These are phyloP conservation scores for Pollachius pollachius DNA, from an alignment of 2,113 vertebrate species.

Conservation along the genomic window DNA sequence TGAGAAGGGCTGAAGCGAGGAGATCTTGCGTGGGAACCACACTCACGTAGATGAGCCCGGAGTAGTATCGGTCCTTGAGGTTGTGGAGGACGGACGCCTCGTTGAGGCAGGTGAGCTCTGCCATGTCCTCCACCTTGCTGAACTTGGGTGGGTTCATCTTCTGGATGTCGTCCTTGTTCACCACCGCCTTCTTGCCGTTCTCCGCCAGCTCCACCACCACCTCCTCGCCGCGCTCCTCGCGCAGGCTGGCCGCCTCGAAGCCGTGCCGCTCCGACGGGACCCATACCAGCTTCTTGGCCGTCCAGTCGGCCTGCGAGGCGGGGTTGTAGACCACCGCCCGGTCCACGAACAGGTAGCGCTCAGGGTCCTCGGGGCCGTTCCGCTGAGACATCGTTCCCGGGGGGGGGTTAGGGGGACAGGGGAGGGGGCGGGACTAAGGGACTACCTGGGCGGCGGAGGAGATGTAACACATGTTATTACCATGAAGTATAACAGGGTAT, in stretches of 20 bases:
- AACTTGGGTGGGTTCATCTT: slow-evolving; percentile 99
- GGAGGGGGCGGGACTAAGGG: slow-evolving; percentile 16
- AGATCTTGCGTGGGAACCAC: not conserved
- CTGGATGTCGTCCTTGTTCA: slow-evolving; percentile 96
- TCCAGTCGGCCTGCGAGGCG: slow-evolving; percentile 96
- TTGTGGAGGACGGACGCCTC: slow-evolving; percentile 95
- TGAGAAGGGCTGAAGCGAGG: too few relatives aligned
- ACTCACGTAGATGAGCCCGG: slow-evolving; percentile 97
- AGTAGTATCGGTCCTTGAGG: slow-evolving; percentile 96
- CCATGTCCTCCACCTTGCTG: slow-evolving; percentile 97
- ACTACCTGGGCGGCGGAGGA: slow-evolving; percentile 53
- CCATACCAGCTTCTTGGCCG: slow-evolving; percentile 95
- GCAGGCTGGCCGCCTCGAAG: slow-evolving; percentile 91
- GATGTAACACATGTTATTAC: not conserved
- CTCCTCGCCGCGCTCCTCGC: slow-evolving; percentile 91
- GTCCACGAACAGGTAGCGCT: slow-evolving; percentile 96
- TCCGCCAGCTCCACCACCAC: slow-evolving; percentile 90
- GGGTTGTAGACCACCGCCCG: slow-evolving; percentile 96
- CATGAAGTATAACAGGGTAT: too few relatives aligned
- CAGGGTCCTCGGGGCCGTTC: slow-evolving; percentile 87
- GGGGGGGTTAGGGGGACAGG: too few relatives aligned
- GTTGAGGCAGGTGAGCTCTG: slow-evolving; percentile 93
- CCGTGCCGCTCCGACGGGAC: slow-evolving; percentile 93
- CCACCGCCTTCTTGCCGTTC: slow-evolving; percentile 90
- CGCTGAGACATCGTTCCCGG: slow-evolving; percentile 84